A percentile compares a stretch with the other conserved stretches of the same genome.
These are phyloP conservation scores for Oryctes rhinoceros DNA, from an alignment of 1,140 invertebrate genomes.

Conservation along the genomic window DNA sequence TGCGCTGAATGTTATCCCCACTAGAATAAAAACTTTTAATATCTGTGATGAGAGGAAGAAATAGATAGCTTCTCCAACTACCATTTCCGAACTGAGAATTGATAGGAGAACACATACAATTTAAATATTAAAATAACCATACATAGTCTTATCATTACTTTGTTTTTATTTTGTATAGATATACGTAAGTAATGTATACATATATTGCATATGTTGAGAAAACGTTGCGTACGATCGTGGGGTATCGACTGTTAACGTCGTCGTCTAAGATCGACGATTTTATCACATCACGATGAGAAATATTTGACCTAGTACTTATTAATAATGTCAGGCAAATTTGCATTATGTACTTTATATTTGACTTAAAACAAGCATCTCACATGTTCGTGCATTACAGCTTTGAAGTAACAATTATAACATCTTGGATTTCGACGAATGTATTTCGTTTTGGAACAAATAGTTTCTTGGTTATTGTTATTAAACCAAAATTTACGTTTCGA, in stretches of 20 bases:
- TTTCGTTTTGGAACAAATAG: no score
- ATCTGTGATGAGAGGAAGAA: conserved; percentile 30
- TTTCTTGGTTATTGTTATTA: no score
- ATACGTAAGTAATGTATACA: background rate
- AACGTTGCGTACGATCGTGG: background rate
- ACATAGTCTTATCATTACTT: conserved; percentile 20
- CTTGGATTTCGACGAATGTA: no score
- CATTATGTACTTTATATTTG: background rate
- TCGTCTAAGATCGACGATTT: background rate
- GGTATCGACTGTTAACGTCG: conserved; percentile 2
- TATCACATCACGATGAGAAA: background rate
- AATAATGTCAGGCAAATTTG: conserved; percentile 22
- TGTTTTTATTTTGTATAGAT: conserved; percentile 22
- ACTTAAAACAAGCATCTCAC: background rate
- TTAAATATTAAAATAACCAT: conserved; percentile 16
- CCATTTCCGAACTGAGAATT: conserved; percentile 25
- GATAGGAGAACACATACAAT: conserved; percentile 25
- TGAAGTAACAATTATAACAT: no score
- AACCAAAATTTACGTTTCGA: no score
- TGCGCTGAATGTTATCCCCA: conserved; percentile 1
- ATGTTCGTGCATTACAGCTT: background rate
- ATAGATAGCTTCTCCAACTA: conserved; percentile 36
- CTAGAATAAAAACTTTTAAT: conserved; percentile 9
- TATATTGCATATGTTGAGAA: background rate
- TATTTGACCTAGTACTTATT: conserved; percentile 28